Percentiles rank a stretch among this genome's conserved stretches.
Evolutionary conservation across 2,797 vertebrate species (phyloP).

Genomic region (Anabacerthia variegaticeps): DNA sequence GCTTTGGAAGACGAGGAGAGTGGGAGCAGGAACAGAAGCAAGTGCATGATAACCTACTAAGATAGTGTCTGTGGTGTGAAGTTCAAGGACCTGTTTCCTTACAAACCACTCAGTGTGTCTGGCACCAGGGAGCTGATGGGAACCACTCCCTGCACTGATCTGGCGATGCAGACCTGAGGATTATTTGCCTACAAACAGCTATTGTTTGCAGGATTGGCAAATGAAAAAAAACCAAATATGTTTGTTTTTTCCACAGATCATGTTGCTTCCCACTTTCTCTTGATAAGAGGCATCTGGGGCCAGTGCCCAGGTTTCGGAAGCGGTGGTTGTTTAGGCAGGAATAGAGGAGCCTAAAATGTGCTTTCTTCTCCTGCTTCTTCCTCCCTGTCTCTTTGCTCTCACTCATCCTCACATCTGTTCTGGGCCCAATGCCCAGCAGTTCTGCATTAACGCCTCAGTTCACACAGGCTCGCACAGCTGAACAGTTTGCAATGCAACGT

Average conservation of each 20-base stretch:
- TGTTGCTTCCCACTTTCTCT: conserved; percentile 47
- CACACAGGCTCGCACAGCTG: conserved; percentile 33
- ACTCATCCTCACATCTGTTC: conserved; percentile 63
- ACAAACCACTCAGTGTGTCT: not conserved
- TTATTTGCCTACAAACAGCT: conserved; percentile 33
- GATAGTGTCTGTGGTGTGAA: not conserved
- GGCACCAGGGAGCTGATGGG: not conserved
- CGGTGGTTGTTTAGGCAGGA: not conserved
- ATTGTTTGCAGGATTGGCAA: conserved; percentile 20
- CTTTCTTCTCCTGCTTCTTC: not conserved
- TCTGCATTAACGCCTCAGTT: conserved; percentile 56
- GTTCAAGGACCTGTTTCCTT: conserved; percentile 15
- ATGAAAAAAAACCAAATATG: conserved; percentile 31
- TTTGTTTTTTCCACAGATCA: conserved; percentile 35
- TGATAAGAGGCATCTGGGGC: not conserved
- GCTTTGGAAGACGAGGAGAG: not conserved
- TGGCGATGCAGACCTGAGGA: not conserved
- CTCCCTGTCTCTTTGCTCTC: not conserved
- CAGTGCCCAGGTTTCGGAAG: not conserved
- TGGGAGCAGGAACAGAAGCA: conserved; percentile 32
- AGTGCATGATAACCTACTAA: conserved; percentile 19
- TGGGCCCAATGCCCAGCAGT: conserved; percentile 58
- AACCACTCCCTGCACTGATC: conserved; percentile 22
- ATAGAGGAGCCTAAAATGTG: not conserved
- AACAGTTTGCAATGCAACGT: not conserved